A percentile compares a stretch with the other conserved stretches of the same genome.
These are phyloP conservation scores for Tetraneura akinire DNA, from an alignment of 1,140 invertebrate species.

Conservation along the genomic window DNA sequence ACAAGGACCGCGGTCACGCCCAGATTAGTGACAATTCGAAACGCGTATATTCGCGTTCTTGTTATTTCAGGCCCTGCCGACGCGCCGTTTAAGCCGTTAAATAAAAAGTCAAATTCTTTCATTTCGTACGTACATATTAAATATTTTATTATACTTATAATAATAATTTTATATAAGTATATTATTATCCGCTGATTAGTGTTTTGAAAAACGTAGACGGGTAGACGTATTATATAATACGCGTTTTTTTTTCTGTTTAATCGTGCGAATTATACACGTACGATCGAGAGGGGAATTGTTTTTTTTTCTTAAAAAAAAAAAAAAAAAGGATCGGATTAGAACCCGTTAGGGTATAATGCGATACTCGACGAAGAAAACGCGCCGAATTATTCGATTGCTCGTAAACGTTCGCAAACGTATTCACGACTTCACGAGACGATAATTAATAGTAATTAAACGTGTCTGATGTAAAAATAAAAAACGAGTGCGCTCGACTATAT, in stretches of 20 bases:
- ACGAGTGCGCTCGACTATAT: conserved; percentile 5
- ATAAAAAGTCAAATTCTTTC: conserved; percentile 32
- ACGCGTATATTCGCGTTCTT: background rate
- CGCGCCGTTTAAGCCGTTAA: conserved; percentile 36
- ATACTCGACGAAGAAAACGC: background rate
- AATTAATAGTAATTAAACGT: conserved; percentile 46
- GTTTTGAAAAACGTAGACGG: background rate
- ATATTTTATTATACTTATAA: no score
- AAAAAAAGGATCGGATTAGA: background rate
- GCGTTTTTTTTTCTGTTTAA: background rate
- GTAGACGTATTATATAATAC: background rate
- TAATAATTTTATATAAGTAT: no score
- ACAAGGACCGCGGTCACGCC: no score
- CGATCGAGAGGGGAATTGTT: no score
- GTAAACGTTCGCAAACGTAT: background rate
- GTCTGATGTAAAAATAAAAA: no score
- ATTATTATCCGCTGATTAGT: conserved; percentile 30
- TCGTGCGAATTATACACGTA: conserved; percentile 32
- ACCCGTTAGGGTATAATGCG: conserved; percentile 22
- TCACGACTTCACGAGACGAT: no score
- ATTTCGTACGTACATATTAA: no score
- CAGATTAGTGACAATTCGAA: conserved; percentile 20
- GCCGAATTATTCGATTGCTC: background rate
- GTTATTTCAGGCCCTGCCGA: background rate
- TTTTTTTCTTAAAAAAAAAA: no score